Evolutionary conservation across 1,140 invertebrate species (phyloP).

Genomic region (Streblospio benedicti): DNA sequence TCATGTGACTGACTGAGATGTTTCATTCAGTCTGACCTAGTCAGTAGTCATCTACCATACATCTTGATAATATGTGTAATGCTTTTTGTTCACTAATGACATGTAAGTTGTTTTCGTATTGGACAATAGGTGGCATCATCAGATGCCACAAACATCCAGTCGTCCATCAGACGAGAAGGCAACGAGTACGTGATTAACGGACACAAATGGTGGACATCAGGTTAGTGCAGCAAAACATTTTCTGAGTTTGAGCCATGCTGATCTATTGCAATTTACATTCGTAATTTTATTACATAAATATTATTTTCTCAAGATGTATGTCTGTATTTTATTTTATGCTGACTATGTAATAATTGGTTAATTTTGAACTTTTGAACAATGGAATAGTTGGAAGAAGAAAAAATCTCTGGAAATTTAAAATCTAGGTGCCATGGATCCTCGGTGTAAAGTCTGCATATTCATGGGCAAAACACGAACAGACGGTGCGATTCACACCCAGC

Average conservation of each 20-base stretch:
- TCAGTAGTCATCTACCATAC: no score
- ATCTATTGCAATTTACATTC: not conserved
- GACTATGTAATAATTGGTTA: not conserved
- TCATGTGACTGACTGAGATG: no score
- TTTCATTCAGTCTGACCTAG: no score
- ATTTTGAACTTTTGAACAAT: not conserved
- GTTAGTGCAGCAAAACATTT: conserved; percentile 24
- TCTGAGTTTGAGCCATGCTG: not conserved
- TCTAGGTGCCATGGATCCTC: conserved; percentile 45
- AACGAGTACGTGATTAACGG: conserved; percentile 48
- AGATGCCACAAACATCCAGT: conserved; percentile 50
- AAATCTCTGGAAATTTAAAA: no score
- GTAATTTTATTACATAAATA: not conserved
- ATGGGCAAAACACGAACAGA: conserved; percentile 47
- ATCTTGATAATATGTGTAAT: no score
- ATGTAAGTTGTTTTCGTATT: no score
- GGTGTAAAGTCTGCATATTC: conserved; percentile 48
- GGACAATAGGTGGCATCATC: conserved; percentile 47
- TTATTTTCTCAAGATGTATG: not conserved
- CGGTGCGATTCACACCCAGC: conserved; percentile 39
- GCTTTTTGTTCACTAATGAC: no score
- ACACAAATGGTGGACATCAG: conserved; percentile 50
- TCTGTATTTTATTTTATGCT: not conserved
- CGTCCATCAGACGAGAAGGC: conserved; percentile 43
- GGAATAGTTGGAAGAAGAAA: no score